phyloP scores from a whole-genome alignment of 2,113 vertebrate species.

The Terrapene triunguis region DNA sequence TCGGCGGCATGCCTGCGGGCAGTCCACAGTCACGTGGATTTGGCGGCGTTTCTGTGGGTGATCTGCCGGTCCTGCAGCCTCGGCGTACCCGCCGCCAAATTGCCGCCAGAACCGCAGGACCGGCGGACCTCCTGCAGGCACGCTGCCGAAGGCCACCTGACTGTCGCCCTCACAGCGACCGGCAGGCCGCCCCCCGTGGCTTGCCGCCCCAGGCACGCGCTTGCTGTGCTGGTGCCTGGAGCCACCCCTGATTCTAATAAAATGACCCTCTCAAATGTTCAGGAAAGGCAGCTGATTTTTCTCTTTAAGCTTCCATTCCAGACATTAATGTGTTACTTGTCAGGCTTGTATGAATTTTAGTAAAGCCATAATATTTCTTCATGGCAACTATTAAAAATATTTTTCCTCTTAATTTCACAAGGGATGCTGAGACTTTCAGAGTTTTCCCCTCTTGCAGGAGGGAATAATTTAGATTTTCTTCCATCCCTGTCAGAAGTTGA shows the following conservation, averaged over 20 bases:
- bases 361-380: slow-evolving; percentile 84
- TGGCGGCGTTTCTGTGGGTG: too few relatives aligned
- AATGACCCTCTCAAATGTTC: slow-evolving; percentile 40
- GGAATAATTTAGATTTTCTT: slow-evolving; percentile 89
- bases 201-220: too few relatives aligned
- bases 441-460: slow-evolving; percentile 81
- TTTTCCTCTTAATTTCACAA: slow-evolving; percentile 85
- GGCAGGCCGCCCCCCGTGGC: too few relatives aligned
- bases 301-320: slow-evolving; percentile 49
- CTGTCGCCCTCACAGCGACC: too few relatives aligned
- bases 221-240: too few relatives aligned
- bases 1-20: too few relatives aligned
- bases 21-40: too few relatives aligned
- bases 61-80: too few relatives aligned
- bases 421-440: slow-evolving; percentile 83
- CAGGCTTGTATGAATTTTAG: slow-evolving; percentile 81
- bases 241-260: slow-evolving; percentile 27
- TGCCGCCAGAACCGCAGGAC: too few relatives aligned
- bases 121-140: too few relatives aligned
- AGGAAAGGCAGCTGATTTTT: slow-evolving; percentile 50
- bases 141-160: too few relatives aligned
- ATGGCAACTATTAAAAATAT: slow-evolving; percentile 86
- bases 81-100: too few relatives aligned
- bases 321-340: slow-evolving; percentile 81
- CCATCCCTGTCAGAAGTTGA: slow-evolving; percentile 87